phyloP scores from a whole-genome alignment of 1,140 invertebrate species.

The Tetraneura akinire region DNA sequence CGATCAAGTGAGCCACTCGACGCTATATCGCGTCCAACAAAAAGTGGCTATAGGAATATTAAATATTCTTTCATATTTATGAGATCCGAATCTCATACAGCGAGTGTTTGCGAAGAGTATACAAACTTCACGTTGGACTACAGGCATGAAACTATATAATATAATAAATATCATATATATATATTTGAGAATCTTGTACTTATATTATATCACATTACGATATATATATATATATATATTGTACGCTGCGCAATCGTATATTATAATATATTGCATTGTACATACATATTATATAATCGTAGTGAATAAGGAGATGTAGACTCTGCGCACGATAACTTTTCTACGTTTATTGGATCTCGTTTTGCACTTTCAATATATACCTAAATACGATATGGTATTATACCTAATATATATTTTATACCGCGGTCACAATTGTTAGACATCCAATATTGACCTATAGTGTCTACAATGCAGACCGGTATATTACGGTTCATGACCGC shows the following conservation, averaged over 20 bases:
- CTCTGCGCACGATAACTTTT: slow-evolving; percentile 10
- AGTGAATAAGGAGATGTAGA: not conserved
- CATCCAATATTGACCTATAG: slow-evolving; percentile 28
- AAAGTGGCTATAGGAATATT: not conserved
- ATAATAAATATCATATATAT: too few relatives aligned
- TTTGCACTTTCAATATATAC: not conserved
- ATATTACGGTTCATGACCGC: not conserved
- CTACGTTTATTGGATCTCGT: slow-evolving; percentile 45
- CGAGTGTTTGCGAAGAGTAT: slow-evolving; percentile 16
- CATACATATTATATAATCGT: too few relatives aligned
- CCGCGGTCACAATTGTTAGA: not conserved
- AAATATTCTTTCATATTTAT: slow-evolving; percentile 26
- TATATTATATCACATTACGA: not conserved
- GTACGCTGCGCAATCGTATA: not conserved
- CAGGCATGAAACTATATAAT: too few relatives aligned
- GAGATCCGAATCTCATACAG: not conserved
- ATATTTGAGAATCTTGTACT: too few relatives aligned
- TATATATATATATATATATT: not conserved
- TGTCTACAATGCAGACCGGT: too few relatives aligned
- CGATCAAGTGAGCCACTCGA: not conserved
- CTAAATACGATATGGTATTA: too few relatives aligned
- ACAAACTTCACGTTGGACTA: slow-evolving; percentile 6
- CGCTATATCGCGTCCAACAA: not conserved
- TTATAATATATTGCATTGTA: not conserved
- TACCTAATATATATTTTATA: too few relatives aligned